Percentiles rank a stretch among this genome's conserved stretches.
These are phyloP conservation scores for Chlorodrepanis virens DNA, from an alignment of 2,113 vertebrate species.

Conservation along the genomic window DNA sequence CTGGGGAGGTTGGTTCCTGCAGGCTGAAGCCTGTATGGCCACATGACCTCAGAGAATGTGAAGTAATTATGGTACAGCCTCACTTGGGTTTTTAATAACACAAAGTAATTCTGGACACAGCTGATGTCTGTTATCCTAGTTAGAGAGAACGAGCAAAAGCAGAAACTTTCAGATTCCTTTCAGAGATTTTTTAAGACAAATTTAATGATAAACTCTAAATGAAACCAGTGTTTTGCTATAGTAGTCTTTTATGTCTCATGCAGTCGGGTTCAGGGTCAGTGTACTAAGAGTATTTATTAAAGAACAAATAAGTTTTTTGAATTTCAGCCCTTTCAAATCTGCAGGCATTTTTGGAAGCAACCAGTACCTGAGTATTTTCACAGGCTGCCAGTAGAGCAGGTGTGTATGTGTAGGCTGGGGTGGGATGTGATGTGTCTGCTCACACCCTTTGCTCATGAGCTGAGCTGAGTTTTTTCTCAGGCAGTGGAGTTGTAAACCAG, in stretches of 20 bases:
- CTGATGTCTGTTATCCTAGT: background rate
- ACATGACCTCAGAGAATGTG: background rate
- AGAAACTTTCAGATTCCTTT: background rate
- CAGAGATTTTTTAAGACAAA: background rate
- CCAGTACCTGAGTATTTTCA: background rate
- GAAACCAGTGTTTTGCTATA: background rate
- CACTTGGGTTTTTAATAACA: background rate
- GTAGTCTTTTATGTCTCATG: background rate
- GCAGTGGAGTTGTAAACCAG: background rate
- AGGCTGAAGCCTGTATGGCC: background rate
- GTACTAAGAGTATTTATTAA: background rate
- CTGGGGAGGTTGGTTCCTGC: background rate
- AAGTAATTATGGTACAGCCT: background rate
- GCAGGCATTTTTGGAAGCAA: background rate
- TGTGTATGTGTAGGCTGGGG: background rate
- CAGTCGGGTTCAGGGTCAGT: background rate
- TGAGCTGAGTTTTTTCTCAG: background rate
- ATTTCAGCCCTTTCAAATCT: background rate
- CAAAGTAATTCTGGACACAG: background rate
- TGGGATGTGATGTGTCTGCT: background rate
- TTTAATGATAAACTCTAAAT: background rate
- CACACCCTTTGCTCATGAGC: background rate
- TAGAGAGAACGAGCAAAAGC: background rate
- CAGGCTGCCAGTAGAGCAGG: background rate
- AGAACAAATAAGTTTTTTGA: background rate